Evolutionary conservation across 2,113 vertebrate species (phyloP).

Genomic region (Platycercus adscitus): DNA sequence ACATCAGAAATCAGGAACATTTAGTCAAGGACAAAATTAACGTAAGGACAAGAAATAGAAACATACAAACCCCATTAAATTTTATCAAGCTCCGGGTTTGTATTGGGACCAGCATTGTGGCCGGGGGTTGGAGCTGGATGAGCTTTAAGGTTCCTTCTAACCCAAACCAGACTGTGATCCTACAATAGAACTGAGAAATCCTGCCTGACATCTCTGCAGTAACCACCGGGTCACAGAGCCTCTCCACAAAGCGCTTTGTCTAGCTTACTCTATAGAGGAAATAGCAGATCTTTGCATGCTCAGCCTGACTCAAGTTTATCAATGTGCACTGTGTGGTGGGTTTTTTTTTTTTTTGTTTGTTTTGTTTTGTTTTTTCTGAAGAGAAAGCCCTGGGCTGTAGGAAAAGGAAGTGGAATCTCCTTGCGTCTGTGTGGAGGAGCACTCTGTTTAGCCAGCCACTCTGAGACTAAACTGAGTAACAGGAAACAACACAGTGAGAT

Average conservation of each 20-base stretch:
- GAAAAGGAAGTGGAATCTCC: not conserved
- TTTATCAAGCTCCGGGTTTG: not conserved
- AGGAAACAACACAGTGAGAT: not conserved
- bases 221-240: not conserved
- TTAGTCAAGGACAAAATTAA: not conserved
- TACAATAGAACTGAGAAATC: not conserved
- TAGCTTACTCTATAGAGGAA: not conserved
- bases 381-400: not conserved
- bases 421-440: not conserved
- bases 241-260: not conserved
- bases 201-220: not conserved
- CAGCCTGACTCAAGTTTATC: not conserved
- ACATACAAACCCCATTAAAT: not conserved
- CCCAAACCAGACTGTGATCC: not conserved
- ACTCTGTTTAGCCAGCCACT: not conserved
- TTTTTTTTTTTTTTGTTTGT: no score
- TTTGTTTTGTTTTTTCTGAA: not conserved
- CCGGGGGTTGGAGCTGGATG: not conserved
- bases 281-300: not conserved
- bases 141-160: not conserved
- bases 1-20: not conserved
- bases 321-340: accelerated
- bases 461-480: accelerated
- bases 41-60: not conserved
- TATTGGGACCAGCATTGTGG: not conserved